Evolutionary conservation across 2,113 vertebrate species (phyloP), one percentile per base, ranked within the genome.

Genomic region (Cephalopholis sonnerati): DNA sequence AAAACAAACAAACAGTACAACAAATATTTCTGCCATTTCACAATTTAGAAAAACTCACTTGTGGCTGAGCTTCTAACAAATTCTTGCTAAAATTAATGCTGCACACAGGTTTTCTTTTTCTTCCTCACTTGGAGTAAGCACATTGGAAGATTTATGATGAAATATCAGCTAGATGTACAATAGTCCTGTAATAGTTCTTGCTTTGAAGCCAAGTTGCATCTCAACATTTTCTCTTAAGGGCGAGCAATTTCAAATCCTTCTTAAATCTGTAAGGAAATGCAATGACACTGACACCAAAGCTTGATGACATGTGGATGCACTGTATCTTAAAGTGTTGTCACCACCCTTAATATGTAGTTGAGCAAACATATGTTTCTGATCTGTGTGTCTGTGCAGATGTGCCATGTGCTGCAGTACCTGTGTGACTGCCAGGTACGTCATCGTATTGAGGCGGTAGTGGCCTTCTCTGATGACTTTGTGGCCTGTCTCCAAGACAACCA

Each of bases 351-450:
- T 24, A 41, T 59, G 7, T 15, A 13, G 24, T 11, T 68, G 1
- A 59, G 27, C 6, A 16, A 9, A 5, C 7, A 22, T 5, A 2
- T 77, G 7, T 76, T 54, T 72, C 3, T 64, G 20, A 16, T 71
- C 29, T 61, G 18, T 27, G 15, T 79, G 39, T 83, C 16, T 74
- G 55, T 63, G 36, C 54, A 99, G 98, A 99, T 99, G 97, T 99
- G 97, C 84, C 96, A 97, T n/a, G 95, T 99, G 17, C 96, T 99
- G 4, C 97, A 99, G 79, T 98, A 98, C 92, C 95, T 99, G 84
- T 99, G 98, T 70, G 98, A 99, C 80, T 99, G 98, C 84, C 98
- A 99, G 91, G 96, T 99, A 51, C 95, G 98, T 0, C 98, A 99
- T 79, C 94, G 97, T 17, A 98, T 99, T 69, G 98, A 99, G 95